These are phyloP conservation scores for Guaruba guarouba DNA, from an alignment of 2,113 vertebrate species.

Conservation along the genomic window DNA sequence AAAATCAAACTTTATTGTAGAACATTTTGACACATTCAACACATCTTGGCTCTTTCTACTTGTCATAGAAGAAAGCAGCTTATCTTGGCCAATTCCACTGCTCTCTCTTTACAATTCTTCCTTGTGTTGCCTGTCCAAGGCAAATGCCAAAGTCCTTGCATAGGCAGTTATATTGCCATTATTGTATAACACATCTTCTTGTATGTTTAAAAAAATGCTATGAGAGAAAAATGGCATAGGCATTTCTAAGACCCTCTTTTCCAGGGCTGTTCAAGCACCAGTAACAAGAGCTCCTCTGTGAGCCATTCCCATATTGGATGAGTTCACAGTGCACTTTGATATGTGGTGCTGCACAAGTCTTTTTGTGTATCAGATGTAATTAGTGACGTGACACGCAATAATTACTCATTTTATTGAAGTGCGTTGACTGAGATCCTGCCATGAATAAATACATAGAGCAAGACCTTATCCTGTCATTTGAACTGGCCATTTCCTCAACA, in stretches of 20 bases:
- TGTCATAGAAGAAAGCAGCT: slow-evolving; percentile 15
- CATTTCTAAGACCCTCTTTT: not conserved
- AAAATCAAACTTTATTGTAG: slow-evolving; percentile 2
- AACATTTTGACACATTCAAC: not conserved
- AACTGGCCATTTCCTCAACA: not conserved
- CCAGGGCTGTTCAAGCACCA: not conserved
- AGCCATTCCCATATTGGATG: not conserved
- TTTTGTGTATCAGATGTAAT: slow-evolving; percentile 36
- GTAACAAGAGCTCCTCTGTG: slow-evolving; percentile 55
- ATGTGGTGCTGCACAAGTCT: slow-evolving; percentile 24
- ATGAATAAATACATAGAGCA: slow-evolving; percentile 11
- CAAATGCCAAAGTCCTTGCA: not conserved
- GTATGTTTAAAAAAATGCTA: not conserved
- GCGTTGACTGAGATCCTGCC: slow-evolving; percentile 32
- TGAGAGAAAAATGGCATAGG: not conserved
- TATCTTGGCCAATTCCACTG: not conserved
- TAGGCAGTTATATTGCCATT: not conserved
- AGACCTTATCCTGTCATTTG: slow-evolving; percentile 8
- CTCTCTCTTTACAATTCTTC: not conserved
- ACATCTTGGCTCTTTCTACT: not conserved
- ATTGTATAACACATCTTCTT: slow-evolving; percentile 16
- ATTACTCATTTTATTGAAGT: slow-evolving; percentile 51
- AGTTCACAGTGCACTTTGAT: slow-evolving; percentile 32
- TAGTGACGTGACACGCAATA: slow-evolving; percentile 35
- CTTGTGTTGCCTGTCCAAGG: not conserved